Evolutionary conservation across 1,140 invertebrate genomes (phyloP), one percentile per base, ranked within the genome.

Genomic region (Plodia interpunctella): DNA sequence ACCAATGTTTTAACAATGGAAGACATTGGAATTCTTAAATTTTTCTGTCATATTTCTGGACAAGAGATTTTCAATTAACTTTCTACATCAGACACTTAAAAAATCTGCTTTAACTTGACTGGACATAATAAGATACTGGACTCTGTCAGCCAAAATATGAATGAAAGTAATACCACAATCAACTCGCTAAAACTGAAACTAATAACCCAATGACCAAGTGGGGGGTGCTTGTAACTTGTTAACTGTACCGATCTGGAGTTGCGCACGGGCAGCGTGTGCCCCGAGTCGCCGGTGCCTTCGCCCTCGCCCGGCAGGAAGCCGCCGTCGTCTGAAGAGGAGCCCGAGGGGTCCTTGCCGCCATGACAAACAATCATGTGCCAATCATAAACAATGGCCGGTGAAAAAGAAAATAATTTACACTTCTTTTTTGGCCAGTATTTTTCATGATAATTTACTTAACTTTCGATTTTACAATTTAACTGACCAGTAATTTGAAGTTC

Each of bases 201-300:
- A 10, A n/a, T 44, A 44, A 44, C 38, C 15, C 38, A 15, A 15
- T n/a, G 15, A 15, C 38, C 38, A 44, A 44, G 38, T 44, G 38
- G 38, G 61, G 61, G 62, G 58, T 70, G 57, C 38, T 57, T 55
- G 28, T 25, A 59, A 62, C 49, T 58, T 55, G 49, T 49, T 30
- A 53, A 74, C 66, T 63, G 74, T 88, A 88, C 86, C 86, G 83
- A 86, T 81, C 82, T 74, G 59, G 86, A 87, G 81, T 80, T 83
- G 82, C 86, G 86, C 77, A 87, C 83, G 78, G 83, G 86, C 80
- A 88, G 78, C 72, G 86, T 88, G 83, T 86, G 83, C 17, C 83
- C 86, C 54, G 83, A 77, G 68, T 87, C 86, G 50, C 68, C 79
- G 57, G 77, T 69, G 62, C 66, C 72, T 55, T 79, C 81, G 68